Conservation (phyloP, 2,888 invertebrate species). For the Pollenia angustigena region DNA sequence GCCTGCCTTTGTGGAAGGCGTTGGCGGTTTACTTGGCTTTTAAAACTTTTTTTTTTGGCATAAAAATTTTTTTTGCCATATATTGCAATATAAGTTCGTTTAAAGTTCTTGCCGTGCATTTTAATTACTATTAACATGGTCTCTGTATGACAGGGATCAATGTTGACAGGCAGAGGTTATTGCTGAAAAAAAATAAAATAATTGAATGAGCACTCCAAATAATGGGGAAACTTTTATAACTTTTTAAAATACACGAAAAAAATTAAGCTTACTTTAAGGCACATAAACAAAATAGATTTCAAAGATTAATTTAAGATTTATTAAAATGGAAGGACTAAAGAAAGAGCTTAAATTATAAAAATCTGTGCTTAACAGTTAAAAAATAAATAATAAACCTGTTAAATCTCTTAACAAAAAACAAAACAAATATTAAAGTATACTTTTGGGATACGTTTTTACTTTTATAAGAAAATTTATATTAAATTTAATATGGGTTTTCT, state of each 20-base stretch:
- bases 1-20: background rate
- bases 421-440: background rate
- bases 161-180: constrained; percentile 36
- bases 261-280: too few relatives aligned
- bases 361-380: too few relatives aligned
- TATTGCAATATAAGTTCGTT: constrained; percentile 4
- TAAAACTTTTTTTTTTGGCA: background rate
- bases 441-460: background rate
- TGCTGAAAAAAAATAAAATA: background rate
- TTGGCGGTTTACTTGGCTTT: constrained; percentile 7
- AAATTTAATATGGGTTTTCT: background rate
- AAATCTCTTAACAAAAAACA: background rate
- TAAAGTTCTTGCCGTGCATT: constrained; percentile 44
- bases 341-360: background rate
- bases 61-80: constrained; percentile 6
- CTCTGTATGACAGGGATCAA: constrained; percentile 43
- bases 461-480: background rate
- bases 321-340: background rate
- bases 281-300: too few relatives aligned
- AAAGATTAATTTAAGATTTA: too few relatives aligned
- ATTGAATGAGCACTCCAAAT: background rate
- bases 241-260: too few relatives aligned
- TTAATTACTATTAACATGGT: constrained; percentile 69
- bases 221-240: background rate
- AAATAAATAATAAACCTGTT: too few relatives aligned